Evolutionary conservation across 2,888 invertebrate species (phyloP).

Genomic region (Idaea straminata): DNA sequence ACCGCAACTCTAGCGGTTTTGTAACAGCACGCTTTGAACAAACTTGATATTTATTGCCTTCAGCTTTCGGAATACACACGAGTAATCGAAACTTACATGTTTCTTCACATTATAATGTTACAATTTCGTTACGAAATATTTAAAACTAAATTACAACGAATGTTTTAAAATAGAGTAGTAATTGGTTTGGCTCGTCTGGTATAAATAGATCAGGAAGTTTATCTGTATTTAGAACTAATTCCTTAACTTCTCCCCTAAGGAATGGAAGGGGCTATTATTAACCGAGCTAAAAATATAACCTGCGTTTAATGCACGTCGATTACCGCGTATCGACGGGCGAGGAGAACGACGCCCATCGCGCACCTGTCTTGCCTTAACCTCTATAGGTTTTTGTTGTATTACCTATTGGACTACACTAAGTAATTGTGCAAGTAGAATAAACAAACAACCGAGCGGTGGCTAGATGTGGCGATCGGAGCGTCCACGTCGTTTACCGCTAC

Average conservation of each 20-base stretch:
- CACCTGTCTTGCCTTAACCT: constrained; percentile 59
- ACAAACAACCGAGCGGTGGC: background rate
- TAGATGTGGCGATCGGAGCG: background rate
- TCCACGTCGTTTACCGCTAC: constrained; percentile 30
- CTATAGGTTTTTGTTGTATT: constrained; percentile 23
- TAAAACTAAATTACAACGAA: constrained; percentile 18
- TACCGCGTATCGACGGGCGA: constrained; percentile 32
- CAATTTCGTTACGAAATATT: constrained; percentile 34
- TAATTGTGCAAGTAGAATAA: background rate
- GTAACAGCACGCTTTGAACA: constrained; percentile 60
- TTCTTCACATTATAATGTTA: constrained; percentile 43
- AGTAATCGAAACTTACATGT: constrained; percentile 50
- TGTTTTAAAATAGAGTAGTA: constrained; percentile 16
- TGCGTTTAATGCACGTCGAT: constrained; percentile 54
- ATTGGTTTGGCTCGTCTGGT: constrained; percentile 22
- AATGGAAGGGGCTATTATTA: constrained; percentile 35
- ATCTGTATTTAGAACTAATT: constrained; percentile 43
- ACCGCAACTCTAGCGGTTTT: constrained; percentile 59
- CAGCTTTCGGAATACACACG: constrained; percentile 59
- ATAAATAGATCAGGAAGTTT: constrained; percentile 48
- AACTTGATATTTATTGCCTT: constrained; percentile 67
- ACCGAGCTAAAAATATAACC: constrained; percentile 60
- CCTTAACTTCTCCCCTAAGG: constrained; percentile 39
- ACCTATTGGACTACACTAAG: background rate
- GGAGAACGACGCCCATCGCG: constrained; percentile 38